Evolutionary conservation across 2,797 vertebrate species (phyloP).

Genomic region (Mus caroli): DNA sequence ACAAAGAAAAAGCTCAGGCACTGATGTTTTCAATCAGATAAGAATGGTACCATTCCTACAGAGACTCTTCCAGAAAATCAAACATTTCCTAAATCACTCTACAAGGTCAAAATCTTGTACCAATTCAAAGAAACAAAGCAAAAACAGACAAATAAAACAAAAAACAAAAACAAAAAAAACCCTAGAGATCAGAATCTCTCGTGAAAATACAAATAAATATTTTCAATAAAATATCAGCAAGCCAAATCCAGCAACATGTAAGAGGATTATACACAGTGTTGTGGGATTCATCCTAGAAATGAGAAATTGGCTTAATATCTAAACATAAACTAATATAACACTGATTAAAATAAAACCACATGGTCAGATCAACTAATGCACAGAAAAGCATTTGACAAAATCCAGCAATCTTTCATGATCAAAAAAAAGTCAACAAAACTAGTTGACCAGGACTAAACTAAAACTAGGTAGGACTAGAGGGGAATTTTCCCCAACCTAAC

Average conservation of each 20-base stretch:
- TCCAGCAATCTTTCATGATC: background rate
- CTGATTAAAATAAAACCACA: constrained; percentile 4
- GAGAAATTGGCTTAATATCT: background rate
- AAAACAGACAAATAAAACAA: background rate
- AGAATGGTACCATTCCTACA: background rate
- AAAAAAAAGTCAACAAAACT: background rate
- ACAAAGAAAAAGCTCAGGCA: background rate
- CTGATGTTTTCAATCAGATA: constrained; percentile 15
- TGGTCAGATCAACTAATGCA: background rate
- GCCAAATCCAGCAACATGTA: constrained; percentile 15
- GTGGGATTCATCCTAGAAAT: background rate
- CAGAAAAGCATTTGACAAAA: background rate
- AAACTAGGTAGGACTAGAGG: background rate
- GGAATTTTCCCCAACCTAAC: background rate
- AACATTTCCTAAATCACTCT: constrained; percentile 44
- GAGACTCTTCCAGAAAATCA: background rate
- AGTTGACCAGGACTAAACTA: too few species aligned
- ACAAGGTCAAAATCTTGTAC: background rate
- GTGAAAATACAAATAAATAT: background rate
- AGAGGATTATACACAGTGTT: background rate
- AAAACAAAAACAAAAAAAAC: too few species aligned
- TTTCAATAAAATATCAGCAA: constrained; percentile 26
- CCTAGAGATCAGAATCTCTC: background rate
- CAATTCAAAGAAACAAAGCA: constrained; percentile 23
- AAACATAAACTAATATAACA: constrained; percentile 12